phyloP scores from a whole-genome alignment of 2,113 vertebrate genomes.

The Paramisgurnus dabryanus region DNA sequence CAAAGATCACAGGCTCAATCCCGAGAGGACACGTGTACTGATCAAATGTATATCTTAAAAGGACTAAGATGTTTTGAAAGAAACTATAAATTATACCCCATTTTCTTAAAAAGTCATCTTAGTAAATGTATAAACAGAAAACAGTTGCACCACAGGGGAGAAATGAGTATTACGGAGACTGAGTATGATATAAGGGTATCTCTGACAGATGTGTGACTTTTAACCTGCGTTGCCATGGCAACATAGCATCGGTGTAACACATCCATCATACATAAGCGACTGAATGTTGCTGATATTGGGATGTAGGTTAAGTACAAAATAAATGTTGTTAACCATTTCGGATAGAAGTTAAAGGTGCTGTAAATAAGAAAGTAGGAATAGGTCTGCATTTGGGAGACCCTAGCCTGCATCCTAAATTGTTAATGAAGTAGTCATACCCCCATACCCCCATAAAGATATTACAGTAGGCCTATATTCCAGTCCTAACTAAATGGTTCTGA shows the following conservation, averaged over 20 bases:
- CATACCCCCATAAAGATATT: neutral
- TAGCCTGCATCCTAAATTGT: neutral
- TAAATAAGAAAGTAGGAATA: neutral
- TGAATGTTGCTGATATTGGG: constrained; percentile 52
- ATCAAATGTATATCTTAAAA: too few relatives aligned
- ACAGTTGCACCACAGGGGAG: neutral
- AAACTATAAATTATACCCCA: neutral
- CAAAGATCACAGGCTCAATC: too few relatives aligned
- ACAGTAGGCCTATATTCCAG: neutral
- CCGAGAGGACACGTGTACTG: too few relatives aligned
- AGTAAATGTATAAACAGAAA: neutral
- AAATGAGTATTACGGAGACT: neutral
- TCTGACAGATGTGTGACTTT: constrained; percentile 50
- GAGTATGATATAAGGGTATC: neutral
- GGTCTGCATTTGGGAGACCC: too few relatives aligned
- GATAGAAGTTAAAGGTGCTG: neutral
- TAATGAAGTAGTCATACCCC: too few relatives aligned
- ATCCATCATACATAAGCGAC: constrained; percentile 53
- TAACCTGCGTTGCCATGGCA: constrained; percentile 60
- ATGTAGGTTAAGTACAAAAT: constrained; percentile 32
- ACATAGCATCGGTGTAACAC: constrained; percentile 38
- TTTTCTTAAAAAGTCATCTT: constrained; percentile 47
- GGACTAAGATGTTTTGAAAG: too few relatives aligned
- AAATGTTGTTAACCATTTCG: constrained; percentile 47
- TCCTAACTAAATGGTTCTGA: neutral